Base-by-base conservation (phyloP, 2,113 vertebrate genomes). In the Coregonus clupeaformis region DNA sequence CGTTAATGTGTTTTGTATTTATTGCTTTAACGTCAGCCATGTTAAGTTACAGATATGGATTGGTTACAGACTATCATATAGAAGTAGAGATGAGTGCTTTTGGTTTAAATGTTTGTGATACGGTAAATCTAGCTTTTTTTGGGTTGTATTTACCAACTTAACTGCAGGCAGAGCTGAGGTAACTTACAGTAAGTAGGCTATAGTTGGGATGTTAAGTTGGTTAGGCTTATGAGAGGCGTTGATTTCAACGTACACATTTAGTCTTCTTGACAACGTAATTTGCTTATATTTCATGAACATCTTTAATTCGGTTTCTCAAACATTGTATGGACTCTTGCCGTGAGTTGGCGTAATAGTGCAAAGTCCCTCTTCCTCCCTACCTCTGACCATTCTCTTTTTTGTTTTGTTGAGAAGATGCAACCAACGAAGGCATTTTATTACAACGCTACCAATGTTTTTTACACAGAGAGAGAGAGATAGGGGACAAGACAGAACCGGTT, bases 121-220 rank as follows among this genome's bases (percentile, higher is more conserved):
- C 29, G 30, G 6, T 69, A 60, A 62, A 76, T 24, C 47, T 13
- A 11, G 22, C 68, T 69, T 60, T n/a, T 9, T 6, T 2, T 25
- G 25, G n/a, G 22, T 71, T 52, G 1, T 3, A 18, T 52, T 74
- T 74, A 68, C 63, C 36, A 57, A 55, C 49, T 75, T 77, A 77
- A 88, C 84, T 87, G 87, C 82, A 78, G 84, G 86, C 86, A 85
- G 90, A 87, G 83, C 87, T 83, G 65, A 9, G 29, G 3, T 20
- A 67, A 20, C n/a, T n/a, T n/a, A n/a, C n/a, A n/a, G n/a, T n/a
- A n/a, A n/a, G n/a, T n/a, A n/a, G n/a, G n/a, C n/a, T n/a, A n/a
- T n/a, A n/a, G n/a, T n/a, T n/a, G n/a, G n/a, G 4, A 52, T 52
- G 49, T 52, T 52, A 18, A 52, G 16, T 65, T 29, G 27, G 30